phyloP scores from a whole-genome alignment of 2,888 invertebrate genomes.

The Tribolium freemani region DNA sequence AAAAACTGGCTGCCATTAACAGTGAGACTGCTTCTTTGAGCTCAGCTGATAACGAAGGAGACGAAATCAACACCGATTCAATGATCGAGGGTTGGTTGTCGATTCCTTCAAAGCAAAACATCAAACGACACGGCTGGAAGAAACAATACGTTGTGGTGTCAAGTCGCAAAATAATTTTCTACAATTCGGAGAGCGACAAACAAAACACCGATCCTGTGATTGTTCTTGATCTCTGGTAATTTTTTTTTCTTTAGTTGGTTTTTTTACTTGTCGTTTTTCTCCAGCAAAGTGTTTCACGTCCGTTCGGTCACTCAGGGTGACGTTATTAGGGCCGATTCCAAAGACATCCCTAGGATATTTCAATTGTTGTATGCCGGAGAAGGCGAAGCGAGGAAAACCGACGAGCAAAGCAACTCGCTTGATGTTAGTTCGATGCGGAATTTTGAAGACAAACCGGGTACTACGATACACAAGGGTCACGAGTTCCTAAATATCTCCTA shows the following conservation, averaged over 20 bases:
- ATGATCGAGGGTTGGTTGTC: conserved; percentile 97
- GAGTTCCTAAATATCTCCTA: conserved; percentile 96
- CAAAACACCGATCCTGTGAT: conserved; percentile 95
- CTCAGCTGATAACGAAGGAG: conserved; percentile 89
- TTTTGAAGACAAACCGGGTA: conserved; percentile 72
- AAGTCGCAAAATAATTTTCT: conserved; percentile 97
- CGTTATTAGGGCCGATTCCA: conserved; percentile 98
- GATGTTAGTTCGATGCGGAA: conserved; percentile 71
- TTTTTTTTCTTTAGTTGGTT: too few species aligned
- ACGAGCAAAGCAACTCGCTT: conserved; percentile 70
- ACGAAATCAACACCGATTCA: conserved; percentile 79
- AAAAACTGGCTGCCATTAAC: conserved; percentile 84
- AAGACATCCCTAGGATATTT: conserved; percentile 99
- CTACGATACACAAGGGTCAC: conserved; percentile 89
- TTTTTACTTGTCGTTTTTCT: conserved; percentile 35
- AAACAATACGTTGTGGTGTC: conserved; percentile 97
- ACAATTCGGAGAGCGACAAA: conserved; percentile 94
- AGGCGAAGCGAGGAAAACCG: conserved; percentile 89
- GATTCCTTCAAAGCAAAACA: conserved; percentile 95
- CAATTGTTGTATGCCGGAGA: conserved; percentile 97
- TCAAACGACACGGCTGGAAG: conserved; percentile 95
- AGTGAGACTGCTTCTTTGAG: conserved; percentile 93
- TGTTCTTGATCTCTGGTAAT: conserved; percentile 94
- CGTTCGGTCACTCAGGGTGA: conserved; percentile 98
- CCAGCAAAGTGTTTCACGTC: conserved; percentile 98